These are phyloP conservation scores for Acropternis orthonyx DNA, from an alignment of 2,797 vertebrate genomes.

Conservation along the genomic window DNA sequence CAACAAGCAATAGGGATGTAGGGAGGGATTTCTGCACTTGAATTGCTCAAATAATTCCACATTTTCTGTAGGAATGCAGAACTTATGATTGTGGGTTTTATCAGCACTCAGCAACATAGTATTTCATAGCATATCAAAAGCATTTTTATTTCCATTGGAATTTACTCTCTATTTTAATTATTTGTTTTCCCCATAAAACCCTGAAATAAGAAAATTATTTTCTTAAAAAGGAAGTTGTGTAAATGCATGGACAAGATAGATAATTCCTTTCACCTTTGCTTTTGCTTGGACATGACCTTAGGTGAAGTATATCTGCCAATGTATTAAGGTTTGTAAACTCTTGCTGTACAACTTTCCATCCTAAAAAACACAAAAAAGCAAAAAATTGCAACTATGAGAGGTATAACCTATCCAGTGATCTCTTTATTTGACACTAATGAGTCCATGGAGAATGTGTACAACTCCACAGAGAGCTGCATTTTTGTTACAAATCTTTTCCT, in stretches of 20 bases:
- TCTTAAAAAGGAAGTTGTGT: neutral
- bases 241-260: neutral
- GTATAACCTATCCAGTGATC: neutral
- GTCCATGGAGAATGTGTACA: neutral
- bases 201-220: neutral
- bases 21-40: neutral
- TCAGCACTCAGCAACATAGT: neutral
- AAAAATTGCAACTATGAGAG: neutral
- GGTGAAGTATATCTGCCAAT: neutral
- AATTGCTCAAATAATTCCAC: neutral
- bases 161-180: neutral
- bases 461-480: neutral
- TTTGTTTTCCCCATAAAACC: neutral
- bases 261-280: neutral
- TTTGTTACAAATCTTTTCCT: neutral
- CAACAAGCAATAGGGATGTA: fast-evolving
- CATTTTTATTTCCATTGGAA: neutral
- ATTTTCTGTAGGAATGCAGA: neutral
- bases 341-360: neutral
- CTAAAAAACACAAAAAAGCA: neutral
- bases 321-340: neutral
- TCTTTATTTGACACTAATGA: neutral
- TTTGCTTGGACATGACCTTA: neutral
- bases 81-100: neutral
- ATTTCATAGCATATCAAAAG: neutral